A percentile compares a stretch with the other conserved stretches of the same genome.
Evolutionary conservation across 2,113 vertebrate genomes (phyloP).

Genomic region (Calonectris borealis): DNA sequence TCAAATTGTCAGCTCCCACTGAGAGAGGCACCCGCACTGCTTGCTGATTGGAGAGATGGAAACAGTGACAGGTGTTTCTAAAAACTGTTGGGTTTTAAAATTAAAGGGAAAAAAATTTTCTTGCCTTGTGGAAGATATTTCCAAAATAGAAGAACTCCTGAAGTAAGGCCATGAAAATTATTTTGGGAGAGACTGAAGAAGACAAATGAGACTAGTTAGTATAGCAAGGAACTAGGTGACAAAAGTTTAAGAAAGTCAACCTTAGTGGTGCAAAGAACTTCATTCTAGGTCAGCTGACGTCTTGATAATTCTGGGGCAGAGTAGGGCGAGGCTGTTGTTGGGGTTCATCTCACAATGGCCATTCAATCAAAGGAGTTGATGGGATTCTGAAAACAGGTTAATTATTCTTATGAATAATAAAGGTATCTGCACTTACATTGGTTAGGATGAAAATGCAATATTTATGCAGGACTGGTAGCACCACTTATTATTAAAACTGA

Average conservation of each 20-base stretch:
- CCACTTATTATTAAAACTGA: not conserved
- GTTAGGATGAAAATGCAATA: not conserved
- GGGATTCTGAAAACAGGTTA: not conserved
- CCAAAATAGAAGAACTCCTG: not conserved
- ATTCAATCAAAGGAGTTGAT: not conserved
- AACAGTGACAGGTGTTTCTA: constrained; percentile 68
- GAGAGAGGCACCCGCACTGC: constrained; percentile 49
- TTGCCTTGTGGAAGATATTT: not conserved
- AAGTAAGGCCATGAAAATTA: not conserved
- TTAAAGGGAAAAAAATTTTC: not conserved
- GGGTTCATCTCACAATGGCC: not conserved
- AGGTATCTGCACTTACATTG: not conserved
- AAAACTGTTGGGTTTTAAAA: constrained; percentile 54
- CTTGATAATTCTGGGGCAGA: not conserved
- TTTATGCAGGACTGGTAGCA: not conserved
- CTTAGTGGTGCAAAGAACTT: not conserved
- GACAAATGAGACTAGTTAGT: not conserved
- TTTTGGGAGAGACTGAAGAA: not conserved
- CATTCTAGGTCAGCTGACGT: not conserved
- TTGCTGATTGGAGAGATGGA: constrained; percentile 56
- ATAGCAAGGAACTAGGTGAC: not conserved
- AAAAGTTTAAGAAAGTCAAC: not conserved
- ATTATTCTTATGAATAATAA: not conserved
- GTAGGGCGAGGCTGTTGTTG: not conserved
- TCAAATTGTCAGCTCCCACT: constrained; percentile 77